Percentiles rank a stretch among this genome's conserved stretches.
phyloP scores from a whole-genome alignment of 2,888 invertebrate genomes.

The Eupithecia subumbrata region DNA sequence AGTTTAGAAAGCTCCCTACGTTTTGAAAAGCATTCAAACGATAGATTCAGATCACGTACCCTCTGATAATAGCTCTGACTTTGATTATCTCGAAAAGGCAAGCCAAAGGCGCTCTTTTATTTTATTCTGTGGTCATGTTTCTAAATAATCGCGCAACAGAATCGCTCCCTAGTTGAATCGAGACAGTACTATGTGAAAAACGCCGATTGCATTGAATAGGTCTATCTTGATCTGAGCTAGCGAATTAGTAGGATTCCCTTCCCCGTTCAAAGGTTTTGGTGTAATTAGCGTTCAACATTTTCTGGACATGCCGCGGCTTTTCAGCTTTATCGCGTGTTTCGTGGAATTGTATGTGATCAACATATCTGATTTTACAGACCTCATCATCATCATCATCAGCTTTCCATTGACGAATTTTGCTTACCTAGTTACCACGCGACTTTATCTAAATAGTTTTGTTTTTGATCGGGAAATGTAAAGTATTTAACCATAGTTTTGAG shows the following conservation, averaged over 20 bases:
- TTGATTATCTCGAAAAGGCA: constrained; percentile 11
- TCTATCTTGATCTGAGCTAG: constrained; percentile 27
- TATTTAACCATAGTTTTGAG: neutral
- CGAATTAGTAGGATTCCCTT: constrained; percentile 31
- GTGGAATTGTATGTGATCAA: neutral
- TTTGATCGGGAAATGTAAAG: neutral
- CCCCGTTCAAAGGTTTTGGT: constrained; percentile 35
- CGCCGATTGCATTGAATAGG: constrained; percentile 32
- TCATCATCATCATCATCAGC: neutral
- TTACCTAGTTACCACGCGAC: neutral
- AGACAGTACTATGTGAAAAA: constrained; percentile 28
- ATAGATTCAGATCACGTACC: constrained; percentile 11
- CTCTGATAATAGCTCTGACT: constrained; percentile 6
- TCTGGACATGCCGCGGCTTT: constrained; percentile 14
- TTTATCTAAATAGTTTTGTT: neutral
- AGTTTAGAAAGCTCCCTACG: constrained; percentile 1
- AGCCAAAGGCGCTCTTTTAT: constrained; percentile 10
- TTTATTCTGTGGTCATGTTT: constrained; percentile 13
- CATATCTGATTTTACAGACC: neutral
- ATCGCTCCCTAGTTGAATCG: constrained; percentile 24
- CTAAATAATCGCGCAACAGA: constrained; percentile 19
- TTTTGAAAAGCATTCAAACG: constrained; percentile 3
- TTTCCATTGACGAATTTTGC: neutral
- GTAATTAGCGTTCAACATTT: constrained; percentile 27
- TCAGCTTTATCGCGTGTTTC: constrained; percentile 11